These are phyloP conservation scores for Hyalella azteca DNA, from an alignment of 2,888 invertebrate genomes.

Conservation along the genomic window DNA sequence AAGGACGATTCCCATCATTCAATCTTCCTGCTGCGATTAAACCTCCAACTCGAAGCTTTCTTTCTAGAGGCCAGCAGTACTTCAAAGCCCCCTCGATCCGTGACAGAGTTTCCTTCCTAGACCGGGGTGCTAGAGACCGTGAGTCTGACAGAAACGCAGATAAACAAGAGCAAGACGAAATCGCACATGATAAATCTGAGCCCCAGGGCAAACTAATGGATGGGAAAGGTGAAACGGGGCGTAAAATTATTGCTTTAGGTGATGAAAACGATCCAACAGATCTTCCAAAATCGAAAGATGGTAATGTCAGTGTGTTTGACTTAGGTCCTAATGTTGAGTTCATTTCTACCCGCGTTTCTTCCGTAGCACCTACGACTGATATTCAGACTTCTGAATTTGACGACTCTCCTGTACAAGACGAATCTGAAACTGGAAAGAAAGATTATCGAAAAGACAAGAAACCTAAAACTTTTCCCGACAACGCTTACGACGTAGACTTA, in stretches of 20 bases:
- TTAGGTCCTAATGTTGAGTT: neutral
- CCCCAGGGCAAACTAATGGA: no score
- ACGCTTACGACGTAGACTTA: neutral
- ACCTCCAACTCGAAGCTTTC: no score
- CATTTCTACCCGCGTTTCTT: constrained; percentile 15
- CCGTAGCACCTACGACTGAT: neutral
- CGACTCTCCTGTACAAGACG: neutral
- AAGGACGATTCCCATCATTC: constrained; percentile 17
- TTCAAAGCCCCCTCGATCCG: neutral
- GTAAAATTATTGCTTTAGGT: no score
- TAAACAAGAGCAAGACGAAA: no score
- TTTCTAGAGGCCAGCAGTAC: neutral
- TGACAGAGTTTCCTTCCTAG: neutral
- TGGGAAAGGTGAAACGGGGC: no score
- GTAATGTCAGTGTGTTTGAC: neutral
- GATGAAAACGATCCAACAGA: no score
- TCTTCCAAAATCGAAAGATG: no score
- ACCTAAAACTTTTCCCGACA: neutral
- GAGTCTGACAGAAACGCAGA: no score
- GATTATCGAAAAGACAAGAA: neutral
- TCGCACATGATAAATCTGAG: no score
- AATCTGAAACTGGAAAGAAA: neutral
- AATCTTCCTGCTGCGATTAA: neutral
- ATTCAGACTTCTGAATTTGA: neutral
- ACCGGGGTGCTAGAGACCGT: no score